These are phyloP conservation scores for Ophioderma brevispina DNA, from an alignment of 35 echinoderm and acorn worm species.

Conservation along the genomic window DNA sequence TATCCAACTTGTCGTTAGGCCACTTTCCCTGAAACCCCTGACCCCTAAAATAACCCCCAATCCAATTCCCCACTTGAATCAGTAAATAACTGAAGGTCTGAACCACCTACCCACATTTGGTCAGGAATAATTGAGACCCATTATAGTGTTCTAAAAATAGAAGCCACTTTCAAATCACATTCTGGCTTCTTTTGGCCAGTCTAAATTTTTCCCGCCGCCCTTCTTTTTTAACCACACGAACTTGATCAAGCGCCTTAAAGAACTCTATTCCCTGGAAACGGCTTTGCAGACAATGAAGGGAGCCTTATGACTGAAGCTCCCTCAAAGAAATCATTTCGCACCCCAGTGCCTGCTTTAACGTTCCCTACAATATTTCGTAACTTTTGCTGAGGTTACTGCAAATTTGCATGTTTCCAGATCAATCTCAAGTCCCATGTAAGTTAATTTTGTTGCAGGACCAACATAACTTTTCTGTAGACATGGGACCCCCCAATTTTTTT, in stretches of 20 bases:
- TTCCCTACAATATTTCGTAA: not conserved
- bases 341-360: not conserved
- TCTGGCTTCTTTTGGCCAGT: constrained; percentile 1
- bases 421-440: not conserved
- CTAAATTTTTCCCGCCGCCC: not conserved
- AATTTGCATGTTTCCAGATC: not conserved
- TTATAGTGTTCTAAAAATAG: constrained; percentile 1
- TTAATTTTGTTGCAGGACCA: no score
- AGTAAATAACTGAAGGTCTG: not conserved
- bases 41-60: not conserved
- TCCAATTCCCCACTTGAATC: not conserved
- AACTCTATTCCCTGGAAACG: no score
- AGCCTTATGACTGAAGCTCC: constrained; percentile 4
- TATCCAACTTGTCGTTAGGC: not conserved
- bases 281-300: not conserved
- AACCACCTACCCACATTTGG: not conserved
- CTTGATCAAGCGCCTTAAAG: no score
- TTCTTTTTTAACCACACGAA: not conserved
- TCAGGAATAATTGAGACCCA: not conserved
- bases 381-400: constrained; percentile 7
- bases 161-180: constrained; percentile 14
- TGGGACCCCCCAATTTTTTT: no score
- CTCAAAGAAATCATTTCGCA: not conserved
- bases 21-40: not conserved
- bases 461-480: no score